Percentiles rank a stretch among this genome's conserved stretches.
Evolutionary conservation across 2,113 vertebrate genomes (phyloP).

Genomic region (Phoenicopterus ruber): DNA sequence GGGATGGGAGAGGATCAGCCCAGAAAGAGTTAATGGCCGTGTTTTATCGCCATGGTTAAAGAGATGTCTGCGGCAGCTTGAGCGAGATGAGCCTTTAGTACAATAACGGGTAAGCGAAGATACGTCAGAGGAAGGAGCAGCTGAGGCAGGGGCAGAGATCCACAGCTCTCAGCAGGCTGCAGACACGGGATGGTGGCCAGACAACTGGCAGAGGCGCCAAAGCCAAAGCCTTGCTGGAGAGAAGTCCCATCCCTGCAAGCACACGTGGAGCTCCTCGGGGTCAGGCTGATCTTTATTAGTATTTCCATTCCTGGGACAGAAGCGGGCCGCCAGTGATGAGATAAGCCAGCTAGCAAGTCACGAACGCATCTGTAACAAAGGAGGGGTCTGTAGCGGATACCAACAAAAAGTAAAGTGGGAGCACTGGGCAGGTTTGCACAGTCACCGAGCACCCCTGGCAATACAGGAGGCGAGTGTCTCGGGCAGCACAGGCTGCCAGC

Average conservation of each 20-base stretch:
- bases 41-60: background rate
- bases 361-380: background rate
- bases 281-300: background rate
- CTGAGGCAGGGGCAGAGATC: background rate
- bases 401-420: background rate
- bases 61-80: background rate
- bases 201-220: background rate
- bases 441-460: background rate
- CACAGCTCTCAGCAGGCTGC: background rate
- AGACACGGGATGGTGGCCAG: background rate
- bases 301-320: background rate
- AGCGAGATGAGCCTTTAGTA: background rate
- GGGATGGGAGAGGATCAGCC: background rate
- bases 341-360: background rate
- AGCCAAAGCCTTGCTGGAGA: background rate
- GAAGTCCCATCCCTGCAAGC: background rate
- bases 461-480: rapidly evolving
- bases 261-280: background rate
- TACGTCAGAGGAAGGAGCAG: background rate
- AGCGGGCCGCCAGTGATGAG: background rate
- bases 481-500: background rate
- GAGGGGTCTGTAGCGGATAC: background rate
- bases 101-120: background rate
- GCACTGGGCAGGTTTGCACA: rapidly evolving
- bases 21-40: background rate